Conservation (phyloP, 2,797 vertebrate species). For the Sus cebifrons region DNA sequence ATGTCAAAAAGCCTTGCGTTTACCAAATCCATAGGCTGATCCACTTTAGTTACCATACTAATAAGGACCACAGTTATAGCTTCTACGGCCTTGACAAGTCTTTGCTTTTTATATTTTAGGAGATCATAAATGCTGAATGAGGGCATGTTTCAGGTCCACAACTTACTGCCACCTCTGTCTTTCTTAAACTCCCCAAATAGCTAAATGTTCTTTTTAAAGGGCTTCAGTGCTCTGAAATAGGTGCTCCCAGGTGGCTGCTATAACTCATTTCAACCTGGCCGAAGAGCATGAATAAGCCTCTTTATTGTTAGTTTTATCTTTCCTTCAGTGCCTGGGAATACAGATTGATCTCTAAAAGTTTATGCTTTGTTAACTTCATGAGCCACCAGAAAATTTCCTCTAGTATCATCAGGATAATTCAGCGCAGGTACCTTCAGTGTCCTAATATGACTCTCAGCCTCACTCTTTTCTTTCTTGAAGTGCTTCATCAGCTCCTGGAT, state of each 20-base stretch:
- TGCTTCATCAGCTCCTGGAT: conserved; percentile 91
- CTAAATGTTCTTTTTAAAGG: conserved; percentile 77
- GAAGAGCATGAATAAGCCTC: conserved; percentile 72
- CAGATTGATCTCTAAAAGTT: conserved; percentile 78
- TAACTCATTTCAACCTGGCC: conserved; percentile 78
- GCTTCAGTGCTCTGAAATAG: conserved; percentile 65
- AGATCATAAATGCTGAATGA: conserved; percentile 76
- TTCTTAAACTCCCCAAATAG: conserved; percentile 77
- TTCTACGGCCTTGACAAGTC: conserved; percentile 57
- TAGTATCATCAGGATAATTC: conserved; percentile 75
- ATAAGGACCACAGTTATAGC: conserved; percentile 70
- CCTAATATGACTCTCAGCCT: conserved; percentile 91
- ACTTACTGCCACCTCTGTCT: conserved; percentile 78
- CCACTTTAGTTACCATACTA: conserved; percentile 59
- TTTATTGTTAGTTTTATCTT: conserved; percentile 83
- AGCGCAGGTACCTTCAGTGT: conserved; percentile 92
- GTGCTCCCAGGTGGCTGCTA: conserved; percentile 70
- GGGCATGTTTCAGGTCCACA: conserved; percentile 48
- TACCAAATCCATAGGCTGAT: conserved; percentile 4
- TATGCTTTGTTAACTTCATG: conserved; percentile 71
- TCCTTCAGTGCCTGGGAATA: conserved; percentile 72
- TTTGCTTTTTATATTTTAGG: conserved; percentile 75
- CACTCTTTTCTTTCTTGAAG: conserved; percentile 92
- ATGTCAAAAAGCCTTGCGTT: conserved; percentile 52
- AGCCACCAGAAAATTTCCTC: conserved; percentile 62